phyloP scores from a whole-genome alignment of 2,888 invertebrate species.

The Holacanthella duospinosa region DNA sequence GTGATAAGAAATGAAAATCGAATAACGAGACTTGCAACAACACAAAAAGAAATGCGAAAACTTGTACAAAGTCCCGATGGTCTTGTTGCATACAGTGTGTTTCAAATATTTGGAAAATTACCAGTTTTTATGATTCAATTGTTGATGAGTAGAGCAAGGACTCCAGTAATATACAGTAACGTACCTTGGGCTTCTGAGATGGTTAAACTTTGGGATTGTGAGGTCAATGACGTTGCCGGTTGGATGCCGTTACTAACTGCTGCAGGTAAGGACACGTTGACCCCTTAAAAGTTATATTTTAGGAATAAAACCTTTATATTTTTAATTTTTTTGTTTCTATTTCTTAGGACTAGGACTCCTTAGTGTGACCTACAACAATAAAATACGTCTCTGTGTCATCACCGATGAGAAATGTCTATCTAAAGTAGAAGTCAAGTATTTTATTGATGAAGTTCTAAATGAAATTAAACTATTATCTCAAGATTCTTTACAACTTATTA shows the following conservation, averaged over 20 bases:
- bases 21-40: conserved; percentile 13
- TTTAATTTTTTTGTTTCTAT: neutral
- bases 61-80: conserved; percentile 18
- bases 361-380: conserved; percentile 24
- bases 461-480: conserved; percentile 23
- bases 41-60: conserved; percentile 17
- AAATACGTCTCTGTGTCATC: conserved; percentile 27
- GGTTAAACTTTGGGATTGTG: conserved; percentile 24
- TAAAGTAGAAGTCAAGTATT: conserved; percentile 24
- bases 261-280: conserved; percentile 22
- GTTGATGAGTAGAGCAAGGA: conserved; percentile 24
- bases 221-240: conserved; percentile 20
- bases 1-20: conserved; percentile 11
- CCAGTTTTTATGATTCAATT: conserved; percentile 23
- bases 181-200: conserved; percentile 25
- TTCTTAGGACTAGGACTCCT: conserved; percentile 27
- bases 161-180: conserved; percentile 28
- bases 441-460: conserved; percentile 18
- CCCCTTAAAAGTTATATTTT: no score
- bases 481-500: conserved; percentile 9
- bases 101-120: conserved; percentile 29
- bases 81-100: conserved; percentile 22
- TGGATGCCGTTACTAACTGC: conserved; percentile 27
- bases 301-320: no score
- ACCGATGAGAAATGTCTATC: conserved; percentile 29